These are phyloP conservation scores for Procambarus virginalis DNA, from an alignment of 1,140 invertebrate genomes.

Conservation along the genomic window DNA sequence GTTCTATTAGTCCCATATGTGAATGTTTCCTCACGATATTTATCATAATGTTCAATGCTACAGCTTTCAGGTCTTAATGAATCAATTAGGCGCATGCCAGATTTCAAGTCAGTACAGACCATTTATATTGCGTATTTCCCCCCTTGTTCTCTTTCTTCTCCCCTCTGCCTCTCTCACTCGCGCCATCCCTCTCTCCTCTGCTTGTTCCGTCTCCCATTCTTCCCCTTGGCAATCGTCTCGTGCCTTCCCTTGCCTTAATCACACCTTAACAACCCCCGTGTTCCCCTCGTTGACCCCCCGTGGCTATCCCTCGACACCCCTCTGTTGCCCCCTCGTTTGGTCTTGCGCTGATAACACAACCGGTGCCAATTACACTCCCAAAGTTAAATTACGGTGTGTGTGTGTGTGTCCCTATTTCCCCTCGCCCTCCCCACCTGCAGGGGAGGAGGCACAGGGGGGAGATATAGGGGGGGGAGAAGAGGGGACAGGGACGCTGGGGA, in stretches of 20 bases:
- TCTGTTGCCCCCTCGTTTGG: constrained; percentile 6
- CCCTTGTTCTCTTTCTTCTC: too few species aligned
- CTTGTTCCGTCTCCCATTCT: too few species aligned
- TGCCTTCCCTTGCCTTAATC: too few species aligned
- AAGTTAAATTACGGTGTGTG: constrained; percentile 49
- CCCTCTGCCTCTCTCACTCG: too few species aligned
- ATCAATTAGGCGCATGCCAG: too few species aligned
- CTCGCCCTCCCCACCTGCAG: background rate
- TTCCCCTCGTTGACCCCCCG: background rate
- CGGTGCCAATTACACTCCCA: constrained; percentile 44
- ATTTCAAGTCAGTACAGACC: background rate
- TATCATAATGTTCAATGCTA: too few species aligned
- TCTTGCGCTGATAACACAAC: constrained; percentile 26
- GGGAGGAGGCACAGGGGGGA: background rate
- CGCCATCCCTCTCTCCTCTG: too few species aligned
- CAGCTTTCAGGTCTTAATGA: too few species aligned
- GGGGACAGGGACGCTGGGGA: background rate
- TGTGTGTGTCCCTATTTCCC: constrained; percentile 2
- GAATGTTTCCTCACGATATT: too few species aligned
- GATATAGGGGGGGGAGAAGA: background rate
- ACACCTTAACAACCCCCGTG: too few species aligned
- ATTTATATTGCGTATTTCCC: background rate
- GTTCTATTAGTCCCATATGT: too few species aligned
- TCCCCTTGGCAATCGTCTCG: too few species aligned
- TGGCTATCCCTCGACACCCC: background rate